Evolutionary conservation across 2,113 vertebrate genomes (phyloP), one percentile per base, ranked within the genome.

Genomic region (Dunckerocampus dactyliophorus): DNA sequence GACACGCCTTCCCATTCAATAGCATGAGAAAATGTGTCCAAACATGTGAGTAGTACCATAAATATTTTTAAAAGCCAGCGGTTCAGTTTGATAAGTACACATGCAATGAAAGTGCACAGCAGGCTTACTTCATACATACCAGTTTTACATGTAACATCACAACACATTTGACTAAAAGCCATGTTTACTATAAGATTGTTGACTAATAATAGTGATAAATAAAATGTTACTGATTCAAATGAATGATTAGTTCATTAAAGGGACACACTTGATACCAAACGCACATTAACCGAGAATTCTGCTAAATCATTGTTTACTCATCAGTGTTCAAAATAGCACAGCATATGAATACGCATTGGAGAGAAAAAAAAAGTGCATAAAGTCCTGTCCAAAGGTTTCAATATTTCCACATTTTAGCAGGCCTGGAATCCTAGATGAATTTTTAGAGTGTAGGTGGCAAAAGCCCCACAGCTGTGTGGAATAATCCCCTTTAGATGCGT

Each of bases 391-490:
- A 20, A 59, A 11, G 42, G 45, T 22, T 66, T 67, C 52, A 62
- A 55, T 34, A 43, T 66, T 63, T 71, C 52, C 43, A 67, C 39
- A 43, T 20, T 65, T 63, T 50, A 19, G 56, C 61, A 64, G 58
- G 71, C 37, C 68, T 53, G 69, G 70, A 50, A 69, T 68, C 58
- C 70, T 50, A 48, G 62, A 43, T 62, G 67, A 61, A 65, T 51
- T 65, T 81, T 66, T 80, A 69, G 61, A 31, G 47, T 47, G 62
- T 65, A 71, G 70, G 79, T 82, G 76, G 74, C 67, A 76, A 70
- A 86, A 80, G 62, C 70, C 47, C 74, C 62, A 73, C 24, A 59
- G 59, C 62, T 37, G 72, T 69, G 74, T 24, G 56, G 42, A 61
- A 34, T 70, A 65, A 77, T 82, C 49, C 65, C 50, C 47, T 28